Percentiles rank a stretch among this genome's conserved stretches.
phyloP scores from a whole-genome alignment of 2,888 invertebrate genomes.

The Taenaris catops region DNA sequence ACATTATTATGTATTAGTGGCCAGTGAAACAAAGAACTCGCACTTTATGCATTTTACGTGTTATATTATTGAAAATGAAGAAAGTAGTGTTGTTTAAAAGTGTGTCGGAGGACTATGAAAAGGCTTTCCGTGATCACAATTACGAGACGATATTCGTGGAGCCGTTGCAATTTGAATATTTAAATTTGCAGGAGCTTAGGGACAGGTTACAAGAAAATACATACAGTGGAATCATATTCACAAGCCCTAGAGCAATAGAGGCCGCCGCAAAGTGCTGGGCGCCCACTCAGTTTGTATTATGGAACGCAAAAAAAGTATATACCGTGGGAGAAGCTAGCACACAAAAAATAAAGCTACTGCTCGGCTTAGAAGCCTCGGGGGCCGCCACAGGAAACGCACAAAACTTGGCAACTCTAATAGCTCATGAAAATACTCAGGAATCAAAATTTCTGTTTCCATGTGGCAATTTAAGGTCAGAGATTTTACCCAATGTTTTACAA shows the following conservation, averaged over 20 bases:
- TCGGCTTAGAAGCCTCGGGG: constrained; percentile 56
- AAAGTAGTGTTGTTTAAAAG: constrained; percentile 62
- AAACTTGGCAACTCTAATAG: constrained; percentile 49
- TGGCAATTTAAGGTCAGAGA: constrained; percentile 57
- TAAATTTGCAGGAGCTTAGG: constrained; percentile 37
- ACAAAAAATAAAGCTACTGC: constrained; percentile 41
- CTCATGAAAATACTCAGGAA: constrained; percentile 38
- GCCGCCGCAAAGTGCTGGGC: constrained; percentile 59
- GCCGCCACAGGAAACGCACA: constrained; percentile 51
- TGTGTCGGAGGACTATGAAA: constrained; percentile 57
- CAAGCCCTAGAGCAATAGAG: constrained; percentile 59
- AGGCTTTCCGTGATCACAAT: constrained; percentile 44
- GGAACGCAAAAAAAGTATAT: constrained; percentile 52
- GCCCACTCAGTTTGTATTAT: constrained; percentile 49
- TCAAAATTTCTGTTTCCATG: constrained; percentile 62
- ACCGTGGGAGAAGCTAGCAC: constrained; percentile 54
- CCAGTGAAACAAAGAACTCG: constrained; percentile 24
- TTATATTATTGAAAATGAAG: constrained; percentile 41
- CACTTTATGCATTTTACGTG: constrained; percentile 19
- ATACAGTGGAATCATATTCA: constrained; percentile 54
- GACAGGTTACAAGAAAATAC: constrained; percentile 36
- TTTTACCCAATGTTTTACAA: constrained; percentile 41
- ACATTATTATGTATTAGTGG: constrained; percentile 28
- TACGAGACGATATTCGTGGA: constrained; percentile 58
- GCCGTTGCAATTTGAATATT: constrained; percentile 53